Evolutionary conservation across 2,113 vertebrate genomes (phyloP).

Genomic region (Chloroceryle aenea): DNA sequence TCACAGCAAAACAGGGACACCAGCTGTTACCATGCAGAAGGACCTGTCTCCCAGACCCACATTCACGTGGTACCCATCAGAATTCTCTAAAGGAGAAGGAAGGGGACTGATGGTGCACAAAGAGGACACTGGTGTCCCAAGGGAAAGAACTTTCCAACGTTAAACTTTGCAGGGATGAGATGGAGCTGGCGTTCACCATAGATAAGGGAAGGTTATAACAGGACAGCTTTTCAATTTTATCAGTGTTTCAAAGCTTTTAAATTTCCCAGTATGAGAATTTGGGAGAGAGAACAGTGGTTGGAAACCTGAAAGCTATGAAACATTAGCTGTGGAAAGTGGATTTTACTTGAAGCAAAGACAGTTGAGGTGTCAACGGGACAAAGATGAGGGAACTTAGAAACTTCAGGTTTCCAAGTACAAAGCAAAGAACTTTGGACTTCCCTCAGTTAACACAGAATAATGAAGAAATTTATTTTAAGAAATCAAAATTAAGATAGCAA

Average conservation of each 20-base stretch:
- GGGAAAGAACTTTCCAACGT: background rate
- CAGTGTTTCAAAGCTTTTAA: background rate
- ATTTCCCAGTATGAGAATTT: background rate
- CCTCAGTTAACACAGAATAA: background rate
- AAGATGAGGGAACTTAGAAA: background rate
- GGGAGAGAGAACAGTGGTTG: background rate
- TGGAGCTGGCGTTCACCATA: background rate
- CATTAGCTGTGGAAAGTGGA: fast-evolving
- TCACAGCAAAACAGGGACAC: constrained; percentile 10
- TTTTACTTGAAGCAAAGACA: background rate
- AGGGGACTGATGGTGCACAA: background rate
- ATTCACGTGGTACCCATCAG: fast-evolving
- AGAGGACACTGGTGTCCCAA: background rate
- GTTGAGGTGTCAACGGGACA: background rate
- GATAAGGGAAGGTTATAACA: background rate
- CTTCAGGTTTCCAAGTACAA: background rate
- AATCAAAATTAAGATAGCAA: too few species aligned
- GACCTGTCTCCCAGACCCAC: background rate
- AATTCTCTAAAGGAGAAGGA: background rate
- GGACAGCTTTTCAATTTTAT: background rate
- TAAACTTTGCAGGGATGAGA: background rate
- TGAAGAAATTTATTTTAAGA: too few species aligned
- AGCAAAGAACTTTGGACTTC: background rate
- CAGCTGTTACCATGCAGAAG: background rate
- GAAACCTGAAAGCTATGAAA: background rate